Percentiles rank a stretch among this genome's conserved stretches.
Conservation (phyloP, 2,113 vertebrate genomes). For the Manacus vitellinus region DNA sequence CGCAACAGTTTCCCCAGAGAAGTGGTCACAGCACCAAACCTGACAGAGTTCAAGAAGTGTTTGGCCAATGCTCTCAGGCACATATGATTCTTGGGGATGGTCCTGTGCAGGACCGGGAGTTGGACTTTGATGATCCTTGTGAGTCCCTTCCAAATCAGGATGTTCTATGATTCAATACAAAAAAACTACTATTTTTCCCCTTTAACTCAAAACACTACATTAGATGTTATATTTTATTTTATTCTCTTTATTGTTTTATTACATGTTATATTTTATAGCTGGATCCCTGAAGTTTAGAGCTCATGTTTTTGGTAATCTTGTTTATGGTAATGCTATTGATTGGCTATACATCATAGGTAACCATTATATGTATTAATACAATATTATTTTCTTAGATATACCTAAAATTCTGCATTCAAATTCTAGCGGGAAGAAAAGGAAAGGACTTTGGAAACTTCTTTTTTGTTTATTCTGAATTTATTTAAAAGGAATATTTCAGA, state of each 20-base stretch:
- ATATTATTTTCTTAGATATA: neutral
- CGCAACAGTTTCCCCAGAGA: neutral
- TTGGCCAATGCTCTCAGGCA: neutral
- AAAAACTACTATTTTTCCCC: neutral
- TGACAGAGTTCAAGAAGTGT: fast-evolving
- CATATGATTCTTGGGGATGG: neutral
- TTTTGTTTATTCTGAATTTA: neutral
- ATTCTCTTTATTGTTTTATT: neutral
- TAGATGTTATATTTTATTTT: neutral
- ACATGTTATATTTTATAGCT: neutral
- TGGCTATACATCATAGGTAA: neutral
- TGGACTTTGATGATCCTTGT: neutral
- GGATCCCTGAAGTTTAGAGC: neutral
- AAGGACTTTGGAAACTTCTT: neutral
- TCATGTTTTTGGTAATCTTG: neutral
- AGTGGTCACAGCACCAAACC: neutral
- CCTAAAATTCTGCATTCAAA: neutral
- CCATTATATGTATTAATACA: neutral
- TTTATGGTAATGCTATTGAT: neutral
- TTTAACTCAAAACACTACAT: neutral
- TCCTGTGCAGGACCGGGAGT: too few species aligned
- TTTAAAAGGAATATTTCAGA: neutral
- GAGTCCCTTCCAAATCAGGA: neutral
- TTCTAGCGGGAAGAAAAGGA: neutral
- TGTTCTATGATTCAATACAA: neutral